Evolutionary conservation across 2,888 invertebrate species (phyloP).

Genomic region (Andrena chrysosceles): DNA sequence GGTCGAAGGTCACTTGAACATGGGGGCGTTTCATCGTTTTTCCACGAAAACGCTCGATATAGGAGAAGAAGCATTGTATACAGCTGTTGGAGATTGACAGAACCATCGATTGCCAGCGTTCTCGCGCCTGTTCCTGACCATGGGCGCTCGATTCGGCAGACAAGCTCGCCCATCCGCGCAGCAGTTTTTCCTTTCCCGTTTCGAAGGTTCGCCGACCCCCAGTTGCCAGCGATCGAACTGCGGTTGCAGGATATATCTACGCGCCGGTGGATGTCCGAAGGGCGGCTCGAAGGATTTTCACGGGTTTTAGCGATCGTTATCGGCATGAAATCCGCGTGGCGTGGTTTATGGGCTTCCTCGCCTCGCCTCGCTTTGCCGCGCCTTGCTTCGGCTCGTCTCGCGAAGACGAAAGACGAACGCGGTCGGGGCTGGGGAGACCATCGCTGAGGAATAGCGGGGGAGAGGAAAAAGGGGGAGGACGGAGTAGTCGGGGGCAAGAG

Average conservation of each 20-base stretch:
- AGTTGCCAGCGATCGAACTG: neutral
- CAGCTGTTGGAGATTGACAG: neutral
- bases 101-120: neutral
- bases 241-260: neutral
- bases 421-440: conserved; percentile 6
- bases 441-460: conserved; percentile 1
- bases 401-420: conserved; percentile 14
- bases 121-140: neutral
- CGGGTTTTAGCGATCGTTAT: conserved; percentile 40
- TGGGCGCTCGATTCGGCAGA: neutral
- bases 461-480: conserved; percentile 12
- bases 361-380: neutral
- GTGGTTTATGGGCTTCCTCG: conserved; percentile 35
- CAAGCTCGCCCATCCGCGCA: neutral
- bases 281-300: conserved; percentile 52
- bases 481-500: neutral
- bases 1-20: too few relatives aligned
- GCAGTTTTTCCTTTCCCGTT: neutral
- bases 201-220: neutral
- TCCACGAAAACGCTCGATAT: too few relatives aligned
- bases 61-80: neutral
- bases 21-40: too few relatives aligned
- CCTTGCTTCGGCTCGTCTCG: conserved; percentile 10
- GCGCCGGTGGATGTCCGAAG: conserved; percentile 13
- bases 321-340: conserved; percentile 58